phyloP scores from a whole-genome alignment of 2,888 invertebrate genomes.

The Epirrhoe alternata region DNA sequence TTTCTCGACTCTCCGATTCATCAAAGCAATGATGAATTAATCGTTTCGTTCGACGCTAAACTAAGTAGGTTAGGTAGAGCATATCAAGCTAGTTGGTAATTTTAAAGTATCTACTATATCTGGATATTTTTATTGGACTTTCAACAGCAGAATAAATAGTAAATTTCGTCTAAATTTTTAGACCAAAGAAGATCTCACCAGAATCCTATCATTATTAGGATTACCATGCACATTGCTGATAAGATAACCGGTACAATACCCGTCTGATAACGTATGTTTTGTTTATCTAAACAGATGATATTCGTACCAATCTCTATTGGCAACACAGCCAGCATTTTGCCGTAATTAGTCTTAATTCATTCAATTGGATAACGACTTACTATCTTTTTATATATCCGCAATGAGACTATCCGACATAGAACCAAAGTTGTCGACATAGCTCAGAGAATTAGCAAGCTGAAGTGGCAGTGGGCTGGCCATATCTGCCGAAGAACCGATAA shows the following conservation, averaged over 20 bases:
- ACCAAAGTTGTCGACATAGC: no score
- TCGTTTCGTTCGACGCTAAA: no score
- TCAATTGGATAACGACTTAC: constrained; percentile 41
- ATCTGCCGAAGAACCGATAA: no score
- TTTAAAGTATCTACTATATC: no score
- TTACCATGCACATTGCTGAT: constrained; percentile 34
- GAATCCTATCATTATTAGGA: constrained; percentile 27
- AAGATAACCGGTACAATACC: constrained; percentile 40
- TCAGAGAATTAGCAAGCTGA: no score
- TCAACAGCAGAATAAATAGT: not conserved
- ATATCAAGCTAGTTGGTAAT: no score
- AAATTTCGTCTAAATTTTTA: constrained; percentile 6
- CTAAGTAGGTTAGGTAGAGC: no score
- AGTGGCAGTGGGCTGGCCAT: no score
- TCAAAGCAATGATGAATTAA: no score
- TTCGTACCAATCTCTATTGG: constrained; percentile 18
- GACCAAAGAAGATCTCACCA: constrained; percentile 16
- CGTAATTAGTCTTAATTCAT: constrained; percentile 40
- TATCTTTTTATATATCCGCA: no score
- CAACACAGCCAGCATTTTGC: constrained; percentile 21
- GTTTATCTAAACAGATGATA: constrained; percentile 40
- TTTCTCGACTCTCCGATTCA: no score
- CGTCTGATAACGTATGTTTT: constrained; percentile 38
- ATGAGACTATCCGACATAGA: no score
- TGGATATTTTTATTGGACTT: not conserved